These are phyloP conservation scores for Dinoponera quadriceps DNA, from an alignment of 1,140 invertebrate genomes.

Conservation along the genomic window DNA sequence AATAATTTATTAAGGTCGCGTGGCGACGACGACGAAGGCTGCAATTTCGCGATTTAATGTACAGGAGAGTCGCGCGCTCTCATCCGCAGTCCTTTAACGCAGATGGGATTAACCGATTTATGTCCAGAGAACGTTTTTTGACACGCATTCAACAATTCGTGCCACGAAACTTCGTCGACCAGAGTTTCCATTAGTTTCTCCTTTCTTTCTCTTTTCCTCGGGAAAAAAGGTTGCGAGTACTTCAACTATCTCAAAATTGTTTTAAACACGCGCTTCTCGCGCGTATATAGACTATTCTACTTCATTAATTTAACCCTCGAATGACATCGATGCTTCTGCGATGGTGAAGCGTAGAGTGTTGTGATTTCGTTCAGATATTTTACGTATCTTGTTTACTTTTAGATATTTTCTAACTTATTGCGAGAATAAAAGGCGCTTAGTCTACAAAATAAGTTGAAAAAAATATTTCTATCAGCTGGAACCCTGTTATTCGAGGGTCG, in stretches of 20 bases:
- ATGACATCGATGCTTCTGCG: not conserved
- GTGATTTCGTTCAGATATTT: too few relatives aligned
- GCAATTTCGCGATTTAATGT: slow-evolving; percentile 53
- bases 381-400: too few relatives aligned
- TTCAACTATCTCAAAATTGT: not conserved
- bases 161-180: slow-evolving; percentile 9
- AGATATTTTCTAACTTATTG: too few relatives aligned
- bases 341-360: too few relatives aligned
- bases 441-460: too few relatives aligned
- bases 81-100: slow-evolving; percentile 27
- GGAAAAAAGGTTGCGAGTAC: not conserved
- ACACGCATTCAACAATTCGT: not conserved
- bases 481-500: too few relatives aligned
- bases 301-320: too few relatives aligned
- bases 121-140: not conserved
- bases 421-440: too few relatives aligned
- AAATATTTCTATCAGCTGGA: too few relatives aligned
- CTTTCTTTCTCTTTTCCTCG: too few relatives aligned
- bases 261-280: not conserved
- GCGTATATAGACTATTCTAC: not conserved
- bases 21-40: slow-evolving; percentile 24
- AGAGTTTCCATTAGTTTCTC: not conserved
- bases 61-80: slow-evolving; percentile 29
- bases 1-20: slow-evolving; percentile 57
- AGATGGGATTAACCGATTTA: slow-evolving; percentile 23